A percentile compares a stretch with the other conserved stretches of the same genome.
phyloP scores from a whole-genome alignment of 2,888 invertebrate genomes.

The Cetonia aurata region DNA sequence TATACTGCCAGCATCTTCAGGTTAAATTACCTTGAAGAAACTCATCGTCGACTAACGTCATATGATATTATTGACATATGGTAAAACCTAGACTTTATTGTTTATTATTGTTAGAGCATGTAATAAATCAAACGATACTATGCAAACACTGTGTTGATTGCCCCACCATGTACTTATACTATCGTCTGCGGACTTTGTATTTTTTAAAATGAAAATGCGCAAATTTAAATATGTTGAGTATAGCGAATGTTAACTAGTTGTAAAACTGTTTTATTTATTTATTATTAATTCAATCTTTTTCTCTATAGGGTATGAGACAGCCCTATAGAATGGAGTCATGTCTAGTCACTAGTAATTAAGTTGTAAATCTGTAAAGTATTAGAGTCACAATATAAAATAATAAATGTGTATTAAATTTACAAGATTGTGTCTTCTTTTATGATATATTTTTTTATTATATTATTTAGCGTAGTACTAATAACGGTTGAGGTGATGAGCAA shows the following conservation, averaged over 20 bases:
- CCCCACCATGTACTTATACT: neutral
- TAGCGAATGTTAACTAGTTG: constrained; percentile 50
- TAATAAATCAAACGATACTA: no score
- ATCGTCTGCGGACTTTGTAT: constrained; percentile 20
- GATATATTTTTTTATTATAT: neutral
- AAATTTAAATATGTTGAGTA: constrained; percentile 42
- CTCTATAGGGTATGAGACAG: constrained; percentile 45
- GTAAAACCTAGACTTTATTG: no score
- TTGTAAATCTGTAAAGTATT: constrained; percentile 45
- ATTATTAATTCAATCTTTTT: constrained; percentile 46
- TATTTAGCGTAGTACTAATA: no score
- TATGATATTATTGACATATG: no score
- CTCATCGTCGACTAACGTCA: no score
- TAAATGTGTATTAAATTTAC: constrained; percentile 39
- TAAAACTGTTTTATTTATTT: constrained; percentile 49
- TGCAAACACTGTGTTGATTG: no score
- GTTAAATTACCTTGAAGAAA: no score
- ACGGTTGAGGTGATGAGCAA: no score
- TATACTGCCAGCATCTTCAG: no score
- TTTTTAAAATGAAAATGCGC: constrained; percentile 34
- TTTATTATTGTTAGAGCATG: no score
- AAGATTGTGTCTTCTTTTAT: neutral
- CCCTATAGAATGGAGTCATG: constrained; percentile 48
- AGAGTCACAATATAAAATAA: constrained; percentile 29
- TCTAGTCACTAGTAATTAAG: constrained; percentile 50